A percentile compares a stretch with the other conserved stretches of the same genome.
Conservation (phyloP, 2,888 invertebrate genomes). For the Diaprepes abbreviatus region DNA sequence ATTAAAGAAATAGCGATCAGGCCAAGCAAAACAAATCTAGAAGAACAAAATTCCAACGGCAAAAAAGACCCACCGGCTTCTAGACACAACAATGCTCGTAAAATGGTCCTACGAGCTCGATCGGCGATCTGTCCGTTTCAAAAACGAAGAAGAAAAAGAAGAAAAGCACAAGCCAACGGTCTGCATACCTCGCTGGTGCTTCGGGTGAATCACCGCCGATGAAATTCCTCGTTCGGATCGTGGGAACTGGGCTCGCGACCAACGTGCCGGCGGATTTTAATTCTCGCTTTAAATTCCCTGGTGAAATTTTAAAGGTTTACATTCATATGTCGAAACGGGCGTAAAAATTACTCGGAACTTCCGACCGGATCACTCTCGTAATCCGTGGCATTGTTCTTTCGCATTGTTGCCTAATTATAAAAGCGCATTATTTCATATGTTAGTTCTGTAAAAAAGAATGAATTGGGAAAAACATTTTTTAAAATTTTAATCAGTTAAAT, state of each 20-base stretch:
- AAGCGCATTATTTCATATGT: too few species aligned
- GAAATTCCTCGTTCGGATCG: constrained; percentile 11
- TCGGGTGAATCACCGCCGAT: constrained; percentile 42
- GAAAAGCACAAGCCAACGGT: constrained; percentile 31
- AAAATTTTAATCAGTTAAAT: too few species aligned
- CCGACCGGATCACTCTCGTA: background rate
- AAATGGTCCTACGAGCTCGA: background rate
- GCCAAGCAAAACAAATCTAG: too few species aligned
- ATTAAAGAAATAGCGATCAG: too few species aligned
- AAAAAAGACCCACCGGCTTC: background rate
- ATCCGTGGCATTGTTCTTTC: background rate
- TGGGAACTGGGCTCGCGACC: constrained; percentile 7
- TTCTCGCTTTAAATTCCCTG: constrained; percentile 15
- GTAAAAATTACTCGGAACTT: constrained; percentile 9
- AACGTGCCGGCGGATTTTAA: constrained; percentile 15
- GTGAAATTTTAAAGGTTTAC: constrained; percentile 26
- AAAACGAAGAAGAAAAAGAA: constrained; percentile 7
- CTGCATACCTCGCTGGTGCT: constrained; percentile 39
- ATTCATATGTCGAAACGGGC: constrained; percentile 12
- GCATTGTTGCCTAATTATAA: background rate
- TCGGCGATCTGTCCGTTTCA: background rate
- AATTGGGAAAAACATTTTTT: too few species aligned
- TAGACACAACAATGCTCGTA: constrained; percentile 7
- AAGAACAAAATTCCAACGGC: too few species aligned
- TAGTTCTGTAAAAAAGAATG: too few species aligned